Evolutionary conservation across 2,113 vertebrate genomes (phyloP).

Genomic region (Empidonax alnorum): DNA sequence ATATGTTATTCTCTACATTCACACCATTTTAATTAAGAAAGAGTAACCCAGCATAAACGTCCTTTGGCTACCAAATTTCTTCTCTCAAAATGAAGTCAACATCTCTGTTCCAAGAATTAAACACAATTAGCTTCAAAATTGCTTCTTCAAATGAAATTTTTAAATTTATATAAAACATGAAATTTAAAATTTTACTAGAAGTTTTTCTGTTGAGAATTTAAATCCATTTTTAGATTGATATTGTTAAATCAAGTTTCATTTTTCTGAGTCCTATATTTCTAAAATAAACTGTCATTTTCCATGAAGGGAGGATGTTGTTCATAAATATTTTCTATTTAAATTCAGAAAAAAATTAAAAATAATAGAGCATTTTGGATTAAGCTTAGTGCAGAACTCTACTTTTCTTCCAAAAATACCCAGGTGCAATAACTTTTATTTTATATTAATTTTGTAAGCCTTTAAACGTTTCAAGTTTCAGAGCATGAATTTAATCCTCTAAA

Average conservation of each 20-base stretch:
- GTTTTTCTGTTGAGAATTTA: background rate
- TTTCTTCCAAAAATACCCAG: background rate
- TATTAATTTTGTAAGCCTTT: background rate
- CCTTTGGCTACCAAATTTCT: background rate
- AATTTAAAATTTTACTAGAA: background rate
- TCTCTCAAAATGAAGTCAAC: background rate
- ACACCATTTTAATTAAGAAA: background rate
- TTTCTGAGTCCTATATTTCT: background rate
- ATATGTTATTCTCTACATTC: background rate
- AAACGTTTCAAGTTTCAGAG: background rate
- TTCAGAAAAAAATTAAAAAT: background rate
- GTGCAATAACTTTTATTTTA: background rate
- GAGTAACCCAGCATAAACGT: background rate
- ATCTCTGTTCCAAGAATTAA: background rate
- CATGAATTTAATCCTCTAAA: background rate
- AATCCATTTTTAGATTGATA: background rate
- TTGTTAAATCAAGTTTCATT: background rate
- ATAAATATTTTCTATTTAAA: background rate
- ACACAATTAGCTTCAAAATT: background rate
- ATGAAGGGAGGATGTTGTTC: background rate
- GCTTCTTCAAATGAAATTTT: background rate
- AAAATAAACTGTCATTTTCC: background rate
- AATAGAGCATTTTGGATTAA: background rate
- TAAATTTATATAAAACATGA: background rate
- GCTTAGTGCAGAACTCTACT: background rate